Percentiles rank a stretch among this genome's conserved stretches.
Conservation (phyloP, 2,797 vertebrate genomes). For the Malurus leucopterus region DNA sequence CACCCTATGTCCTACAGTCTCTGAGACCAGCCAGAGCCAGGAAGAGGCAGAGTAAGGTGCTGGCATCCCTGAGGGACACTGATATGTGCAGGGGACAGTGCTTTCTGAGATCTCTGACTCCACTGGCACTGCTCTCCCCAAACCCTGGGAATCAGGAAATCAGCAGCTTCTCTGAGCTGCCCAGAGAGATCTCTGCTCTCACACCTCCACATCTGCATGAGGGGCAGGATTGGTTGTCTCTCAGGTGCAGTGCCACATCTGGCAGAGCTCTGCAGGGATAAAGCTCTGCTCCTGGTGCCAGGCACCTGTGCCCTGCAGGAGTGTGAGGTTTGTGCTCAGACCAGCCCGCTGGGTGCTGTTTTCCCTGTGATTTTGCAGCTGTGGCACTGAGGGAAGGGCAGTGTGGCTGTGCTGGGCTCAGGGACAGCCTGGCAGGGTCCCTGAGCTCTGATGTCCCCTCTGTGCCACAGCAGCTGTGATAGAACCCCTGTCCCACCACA, state of each 20-base stretch:
- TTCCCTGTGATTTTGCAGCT: background rate
- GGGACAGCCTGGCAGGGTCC: background rate
- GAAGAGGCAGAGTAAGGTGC: background rate
- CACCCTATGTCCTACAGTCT: background rate
- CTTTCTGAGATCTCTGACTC: background rate
- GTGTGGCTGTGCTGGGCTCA: accelerated
- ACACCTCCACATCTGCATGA: background rate
- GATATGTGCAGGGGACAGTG: background rate
- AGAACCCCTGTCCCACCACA: background rate
- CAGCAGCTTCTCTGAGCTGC: background rate
- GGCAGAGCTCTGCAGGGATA: background rate
- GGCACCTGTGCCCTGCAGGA: background rate
- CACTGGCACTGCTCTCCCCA: background rate
- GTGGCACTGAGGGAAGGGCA: background rate
- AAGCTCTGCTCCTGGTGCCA: background rate
- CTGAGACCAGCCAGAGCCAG: background rate
- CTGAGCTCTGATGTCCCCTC: accelerated
- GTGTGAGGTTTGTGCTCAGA: background rate
- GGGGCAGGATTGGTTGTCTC: background rate
- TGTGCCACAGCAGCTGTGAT: background rate
- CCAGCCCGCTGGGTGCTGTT: background rate
- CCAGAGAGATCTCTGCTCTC: background rate
- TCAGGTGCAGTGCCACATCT: background rate
- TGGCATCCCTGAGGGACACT: background rate
- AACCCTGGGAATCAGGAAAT: background rate